Evolutionary conservation across 2,888 invertebrate genomes (phyloP), one percentile per base, ranked within the genome.

Genomic region (Pandemis heparana): DNA sequence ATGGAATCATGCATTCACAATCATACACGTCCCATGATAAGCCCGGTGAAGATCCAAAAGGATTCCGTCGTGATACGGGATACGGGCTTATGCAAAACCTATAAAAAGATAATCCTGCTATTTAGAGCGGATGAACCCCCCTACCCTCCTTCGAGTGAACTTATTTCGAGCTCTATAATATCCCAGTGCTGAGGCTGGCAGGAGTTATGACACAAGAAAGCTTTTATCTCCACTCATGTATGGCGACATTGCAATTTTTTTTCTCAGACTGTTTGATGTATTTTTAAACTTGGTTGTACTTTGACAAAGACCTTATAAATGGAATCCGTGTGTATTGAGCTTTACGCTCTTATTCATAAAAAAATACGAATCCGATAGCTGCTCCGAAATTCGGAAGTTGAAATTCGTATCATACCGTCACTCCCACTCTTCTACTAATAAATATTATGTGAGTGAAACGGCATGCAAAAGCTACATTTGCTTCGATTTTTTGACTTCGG

Each of bases 141-240:
- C 48, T 41, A 41, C 60, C 67, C 70, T 75, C 65, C 74, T 72
- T 70, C 70, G 68, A 63, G 51, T 59, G 70, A 75, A 75, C 72
- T 75, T 71, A 67, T 70, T 75, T 65, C 66, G 68, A 81, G 81
- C 83, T 85, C 83, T 76, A 82, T 82, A 85, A 82, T 74, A 74
- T 79, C 80, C 81, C 80, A 78, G 79, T 80, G 80, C 79, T 80
- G 77, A 79, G 77, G 78, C 79, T 78, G 77, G 72, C 77, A 75
- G 71, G 79, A 86, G 83, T 84, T 89, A 87, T 86, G 85, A 89
- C 89, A 89, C 83, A 85, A 82, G 83, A 89, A 89, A 83, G 87
- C 89, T 89, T 89, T 89, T 89, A 89, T 85, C 87, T 84, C 82
- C 69, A 78, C 79, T 82, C 78, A 80, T 84, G 81, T 80, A 77